Percentiles rank a stretch among this genome's conserved stretches.
These are phyloP conservation scores for Holcopasites calliopsidis DNA, from an alignment of 1,140 invertebrate species.

Conservation along the genomic window DNA sequence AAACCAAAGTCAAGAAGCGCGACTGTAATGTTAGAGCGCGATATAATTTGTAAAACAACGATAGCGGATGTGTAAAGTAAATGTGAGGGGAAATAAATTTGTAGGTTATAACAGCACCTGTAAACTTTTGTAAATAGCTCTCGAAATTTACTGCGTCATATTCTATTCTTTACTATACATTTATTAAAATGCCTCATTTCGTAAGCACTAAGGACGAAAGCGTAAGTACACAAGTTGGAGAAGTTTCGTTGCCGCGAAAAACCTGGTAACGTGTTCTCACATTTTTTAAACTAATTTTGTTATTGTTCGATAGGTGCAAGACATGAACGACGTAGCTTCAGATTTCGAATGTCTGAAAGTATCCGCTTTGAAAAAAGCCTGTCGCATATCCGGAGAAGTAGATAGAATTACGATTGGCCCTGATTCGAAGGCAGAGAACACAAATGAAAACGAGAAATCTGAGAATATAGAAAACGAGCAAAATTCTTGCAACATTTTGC, in stretches of 20 bases:
- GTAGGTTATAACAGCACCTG: constrained; percentile 19
- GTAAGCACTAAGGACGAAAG: constrained; percentile 8
- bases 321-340: constrained; percentile 62
- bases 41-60: background rate
- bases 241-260: too few species aligned
- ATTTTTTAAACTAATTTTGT: background rate
- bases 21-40: background rate
- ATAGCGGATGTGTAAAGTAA: background rate
- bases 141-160: constrained; percentile 11
- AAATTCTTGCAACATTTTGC: constrained; percentile 57
- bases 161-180: background rate
- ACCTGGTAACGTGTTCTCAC: too few species aligned
- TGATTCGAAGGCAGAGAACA: constrained; percentile 46
- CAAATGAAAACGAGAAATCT: constrained; percentile 33
- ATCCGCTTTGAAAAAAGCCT: constrained; percentile 74
- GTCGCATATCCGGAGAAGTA: constrained; percentile 63
- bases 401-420: constrained; percentile 72
- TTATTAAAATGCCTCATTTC: constrained; percentile 23
- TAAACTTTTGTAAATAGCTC: constrained; percentile 12
- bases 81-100: background rate
- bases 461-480: constrained; percentile 62
- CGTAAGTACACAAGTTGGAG: background rate
- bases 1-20: background rate
- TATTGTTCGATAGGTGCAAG: constrained; percentile 17
- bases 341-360: constrained; percentile 75